Evolutionary conservation across 2,797 vertebrate genomes (phyloP), one percentile per base, ranked within the genome.

Genomic region (Arrhamphus sclerolepis): DNA sequence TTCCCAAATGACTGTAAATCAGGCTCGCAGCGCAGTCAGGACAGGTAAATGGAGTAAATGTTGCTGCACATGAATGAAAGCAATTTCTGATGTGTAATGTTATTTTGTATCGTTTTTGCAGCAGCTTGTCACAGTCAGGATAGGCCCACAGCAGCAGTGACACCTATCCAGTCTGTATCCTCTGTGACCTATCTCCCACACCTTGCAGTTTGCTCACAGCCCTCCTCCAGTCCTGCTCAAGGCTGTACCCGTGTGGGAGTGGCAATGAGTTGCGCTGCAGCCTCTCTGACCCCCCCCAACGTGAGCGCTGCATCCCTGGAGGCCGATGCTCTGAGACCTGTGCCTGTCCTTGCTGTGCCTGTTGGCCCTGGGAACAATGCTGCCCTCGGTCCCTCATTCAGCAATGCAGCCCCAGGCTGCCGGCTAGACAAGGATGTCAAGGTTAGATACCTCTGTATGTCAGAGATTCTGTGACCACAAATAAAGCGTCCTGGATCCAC

Each of bases 1-100:
- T 4, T 94, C 96, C 38, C 97, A 98, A 89, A 98, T 99, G 97
- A 98, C 97, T 0, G 97, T 98, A 66, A 99, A 94, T 86, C 97
- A 99, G 88, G 97, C 98, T 57, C 96, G 96, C 72, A 98, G 91
- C 18, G 94, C 94, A 1, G 97, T 93, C 78, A 90, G 97, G 84
- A 98, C 97, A 92, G 98, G 98, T 98, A 90, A 43, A 22, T 13
- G 9, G 1, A 5, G 11, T 2, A 47, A 8, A 11, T 16, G 41
- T 3, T 7, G 9, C 16, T 3, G 7, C 6, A 3, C 34, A n/a
- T 21, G 11, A 9, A 4, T 28, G 9, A 50, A 22, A 22, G 1
- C 0, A 0, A 1, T 1, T 19, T 46, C 16, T 6, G 39, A 41
- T 9, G 0, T 53, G 16, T 67, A 1, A 54, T 21, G 5, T 29